phyloP scores from a whole-genome alignment of 2,113 vertebrate genomes.

The Cryptotis parvus region DNA sequence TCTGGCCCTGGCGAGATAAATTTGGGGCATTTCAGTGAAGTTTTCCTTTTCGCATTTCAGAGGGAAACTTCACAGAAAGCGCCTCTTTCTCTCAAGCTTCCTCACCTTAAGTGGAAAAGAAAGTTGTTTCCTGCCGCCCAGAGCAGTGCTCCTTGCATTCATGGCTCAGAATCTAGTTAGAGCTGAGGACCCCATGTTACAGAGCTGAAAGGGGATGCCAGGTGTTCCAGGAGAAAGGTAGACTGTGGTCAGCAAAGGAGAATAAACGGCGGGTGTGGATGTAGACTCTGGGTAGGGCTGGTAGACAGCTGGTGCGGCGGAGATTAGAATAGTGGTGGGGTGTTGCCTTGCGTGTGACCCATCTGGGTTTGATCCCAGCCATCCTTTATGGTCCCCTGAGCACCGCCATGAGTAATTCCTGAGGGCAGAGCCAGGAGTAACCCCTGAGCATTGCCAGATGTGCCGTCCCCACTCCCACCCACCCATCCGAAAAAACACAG shows the following conservation, averaged over 20 bases:
- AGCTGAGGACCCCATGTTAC: background rate
- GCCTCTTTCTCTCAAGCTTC: background rate
- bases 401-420: too few relatives aligned
- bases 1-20: too few relatives aligned
- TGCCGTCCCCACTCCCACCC: too few relatives aligned
- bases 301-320: background rate
- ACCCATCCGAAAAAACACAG: too few relatives aligned
- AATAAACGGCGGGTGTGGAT: background rate
- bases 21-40: too few relatives aligned
- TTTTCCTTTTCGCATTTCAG: too few relatives aligned
- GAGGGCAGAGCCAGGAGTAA: too few relatives aligned
- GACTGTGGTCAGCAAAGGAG: conserved; percentile 6
- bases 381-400: too few relatives aligned
- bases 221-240: background rate
- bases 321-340: conserved; percentile 12
- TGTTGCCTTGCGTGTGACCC: background rate
- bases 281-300: background rate
- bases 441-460: too few relatives aligned
- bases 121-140: background rate
- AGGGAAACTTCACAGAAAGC: too few relatives aligned
- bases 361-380: too few relatives aligned
- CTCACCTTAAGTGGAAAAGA: background rate
- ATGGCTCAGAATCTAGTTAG: background rate
- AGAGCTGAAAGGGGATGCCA: background rate
- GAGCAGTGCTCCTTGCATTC: background rate